Conservation (phyloP, 2,888 invertebrate genomes). For the Drosophila fulvimacula region DNA sequence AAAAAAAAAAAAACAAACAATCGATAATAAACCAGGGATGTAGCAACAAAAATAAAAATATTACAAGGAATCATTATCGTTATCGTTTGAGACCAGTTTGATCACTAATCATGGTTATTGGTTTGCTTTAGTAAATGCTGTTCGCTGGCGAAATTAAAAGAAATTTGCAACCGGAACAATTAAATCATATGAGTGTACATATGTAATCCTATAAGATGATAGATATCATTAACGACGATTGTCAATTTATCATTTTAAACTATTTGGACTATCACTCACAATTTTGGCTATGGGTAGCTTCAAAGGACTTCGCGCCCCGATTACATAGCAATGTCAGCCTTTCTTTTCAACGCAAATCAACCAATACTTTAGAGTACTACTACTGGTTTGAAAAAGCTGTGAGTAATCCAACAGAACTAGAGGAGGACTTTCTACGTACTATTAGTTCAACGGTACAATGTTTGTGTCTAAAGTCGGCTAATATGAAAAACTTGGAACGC, state of each 20-base stretch:
- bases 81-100: too few species aligned
- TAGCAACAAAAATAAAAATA: background rate
- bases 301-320: background rate
- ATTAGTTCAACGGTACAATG: background rate
- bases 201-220: background rate
- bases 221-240: conserved; percentile 32
- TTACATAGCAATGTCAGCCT: conserved; percentile 3
- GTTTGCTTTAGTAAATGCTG: background rate
- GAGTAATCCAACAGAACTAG: too few species aligned
- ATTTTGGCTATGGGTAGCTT: conserved; percentile 26
- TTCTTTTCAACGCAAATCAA: background rate
- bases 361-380: background rate
- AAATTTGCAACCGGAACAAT: background rate
- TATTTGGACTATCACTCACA: conserved; percentile 25
- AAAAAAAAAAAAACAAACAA: conserved; percentile 25
- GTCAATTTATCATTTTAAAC: conserved; percentile 27
- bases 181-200: background rate
- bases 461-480: background rate
- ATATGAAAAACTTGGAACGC: background rate
- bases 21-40: conserved; percentile 25
- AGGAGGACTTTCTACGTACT: background rate
- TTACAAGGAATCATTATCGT: conserved; percentile 1
- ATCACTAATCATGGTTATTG: too few species aligned
- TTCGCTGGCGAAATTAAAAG: background rate
- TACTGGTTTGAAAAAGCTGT: background rate